Conservation (phyloP, 2,797 vertebrate genomes). For the Rhinoraja longicauda region DNA sequence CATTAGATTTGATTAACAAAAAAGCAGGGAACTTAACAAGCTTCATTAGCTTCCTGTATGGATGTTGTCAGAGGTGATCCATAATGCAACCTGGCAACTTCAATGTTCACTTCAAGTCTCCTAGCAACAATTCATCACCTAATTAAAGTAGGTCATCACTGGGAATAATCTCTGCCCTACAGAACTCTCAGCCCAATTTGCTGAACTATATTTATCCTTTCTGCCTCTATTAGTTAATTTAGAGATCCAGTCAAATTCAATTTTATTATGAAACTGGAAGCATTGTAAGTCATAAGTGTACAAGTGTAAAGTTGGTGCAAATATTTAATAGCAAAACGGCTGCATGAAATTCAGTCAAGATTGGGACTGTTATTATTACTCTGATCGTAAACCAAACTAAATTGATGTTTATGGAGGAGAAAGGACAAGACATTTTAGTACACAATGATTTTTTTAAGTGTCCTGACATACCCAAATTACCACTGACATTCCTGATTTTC, state of each 20-base stretch:
- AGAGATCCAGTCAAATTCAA: neutral
- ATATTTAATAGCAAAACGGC: neutral
- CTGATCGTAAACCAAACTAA: neutral
- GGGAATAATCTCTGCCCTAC: neutral
- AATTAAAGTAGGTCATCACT: slow-evolving; percentile 22
- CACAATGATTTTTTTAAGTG: neutral
- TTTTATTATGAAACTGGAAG: neutral
- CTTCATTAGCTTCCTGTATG: neutral
- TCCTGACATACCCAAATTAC: neutral
- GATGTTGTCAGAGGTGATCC: neutral
- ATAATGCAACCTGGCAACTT: slow-evolving; percentile 17
- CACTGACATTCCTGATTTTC: neutral
- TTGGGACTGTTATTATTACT: too few relatives aligned
- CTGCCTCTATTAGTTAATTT: neutral
- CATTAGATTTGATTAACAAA: neutral
- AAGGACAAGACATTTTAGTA: neutral
- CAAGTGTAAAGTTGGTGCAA: neutral
- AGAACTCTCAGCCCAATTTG: neutral
- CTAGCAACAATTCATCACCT: slow-evolving; percentile 21
- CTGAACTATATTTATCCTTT: neutral
- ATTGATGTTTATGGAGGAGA: neutral
- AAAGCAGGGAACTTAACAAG: neutral
- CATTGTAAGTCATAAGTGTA: neutral
- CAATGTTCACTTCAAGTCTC: neutral
- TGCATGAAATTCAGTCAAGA: neutral